phyloP scores from a whole-genome alignment of 2,888 invertebrate species.

The Synanthedon formicaeformis region DNA sequence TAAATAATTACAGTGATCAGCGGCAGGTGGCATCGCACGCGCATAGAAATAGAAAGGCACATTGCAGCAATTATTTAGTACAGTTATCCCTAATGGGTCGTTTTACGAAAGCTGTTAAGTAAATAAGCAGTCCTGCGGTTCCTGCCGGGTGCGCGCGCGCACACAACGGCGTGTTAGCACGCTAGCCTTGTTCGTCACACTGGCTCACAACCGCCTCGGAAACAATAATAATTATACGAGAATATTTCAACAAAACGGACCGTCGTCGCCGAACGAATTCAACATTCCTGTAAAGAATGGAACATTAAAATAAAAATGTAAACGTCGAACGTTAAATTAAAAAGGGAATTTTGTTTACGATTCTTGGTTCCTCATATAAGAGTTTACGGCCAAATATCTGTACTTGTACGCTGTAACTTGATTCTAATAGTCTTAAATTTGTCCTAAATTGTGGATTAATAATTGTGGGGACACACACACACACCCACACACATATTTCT shows the following conservation, averaged over 20 bases:
- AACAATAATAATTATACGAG: not conserved
- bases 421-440: no score
- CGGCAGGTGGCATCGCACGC: conserved; percentile 64
- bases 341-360: no score
- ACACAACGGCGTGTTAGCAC: conserved; percentile 10
- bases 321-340: conserved; percentile 5
- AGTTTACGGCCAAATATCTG: no score
- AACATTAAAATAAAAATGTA: no score
- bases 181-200: conserved; percentile 3
- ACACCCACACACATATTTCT: no score
- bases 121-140: conserved; percentile 63
- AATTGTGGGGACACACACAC: no score
- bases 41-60: conserved; percentile 70
- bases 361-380: no score
- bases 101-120: conserved; percentile 69
- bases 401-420: no score
- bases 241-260: not conserved
- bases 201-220: not conserved
- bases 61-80: conserved; percentile 71
- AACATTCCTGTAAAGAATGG: no score
- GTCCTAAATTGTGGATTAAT: no score
- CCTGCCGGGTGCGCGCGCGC: conserved; percentile 45
- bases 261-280: no score
- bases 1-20: conserved; percentile 68
- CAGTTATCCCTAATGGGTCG: conserved; percentile 68